Conservation (phyloP, 92 coral and sea anemone genomes). For the Palythoa heliodiscus region DNA sequence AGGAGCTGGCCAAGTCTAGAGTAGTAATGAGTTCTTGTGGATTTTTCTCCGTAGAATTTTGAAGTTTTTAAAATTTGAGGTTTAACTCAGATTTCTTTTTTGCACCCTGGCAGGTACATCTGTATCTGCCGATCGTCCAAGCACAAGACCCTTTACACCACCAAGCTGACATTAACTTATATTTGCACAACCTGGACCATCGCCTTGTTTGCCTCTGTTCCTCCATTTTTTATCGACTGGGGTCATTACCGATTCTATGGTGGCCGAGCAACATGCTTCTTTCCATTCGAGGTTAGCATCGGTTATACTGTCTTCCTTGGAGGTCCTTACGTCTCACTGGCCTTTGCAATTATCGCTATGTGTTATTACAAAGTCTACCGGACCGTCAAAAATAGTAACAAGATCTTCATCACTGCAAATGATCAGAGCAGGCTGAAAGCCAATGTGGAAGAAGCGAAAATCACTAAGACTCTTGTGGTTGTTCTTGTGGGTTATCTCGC, state of each 20-base stretch:
- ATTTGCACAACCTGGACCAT: slow-evolving; percentile 28
- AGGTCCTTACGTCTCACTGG: slow-evolving; percentile 15
- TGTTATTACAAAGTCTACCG: slow-evolving; percentile 39
- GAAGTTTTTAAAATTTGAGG: not conserved
- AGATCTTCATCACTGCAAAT: slow-evolving; percentile 9
- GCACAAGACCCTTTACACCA: slow-evolving; percentile 22
- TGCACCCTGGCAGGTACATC: slow-evolving; percentile 2
- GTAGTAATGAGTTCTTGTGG: not conserved
- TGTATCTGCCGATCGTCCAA: slow-evolving; percentile 37
- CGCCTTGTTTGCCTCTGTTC: slow-evolving; percentile 35
- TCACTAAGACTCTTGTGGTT: slow-evolving; percentile 34
- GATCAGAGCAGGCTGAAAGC: slow-evolving; percentile 23
- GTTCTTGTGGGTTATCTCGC: slow-evolving; percentile 27
- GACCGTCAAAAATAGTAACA: slow-evolving; percentile 22
- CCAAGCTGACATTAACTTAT: slow-evolving; percentile 7
- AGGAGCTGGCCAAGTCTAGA: no score
- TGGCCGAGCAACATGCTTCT: slow-evolving; percentile 35
- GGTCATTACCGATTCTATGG: slow-evolving; percentile 35
- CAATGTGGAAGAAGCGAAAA: slow-evolving; percentile 41
- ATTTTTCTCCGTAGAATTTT: not conserved
- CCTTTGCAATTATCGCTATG: slow-evolving; percentile 20
- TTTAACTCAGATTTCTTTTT: not conserved
- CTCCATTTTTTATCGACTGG: slow-evolving; percentile 34
- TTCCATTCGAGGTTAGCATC: slow-evolving; percentile 38
- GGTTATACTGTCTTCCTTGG: slow-evolving; percentile 34